Evolutionary conservation across 35 echinoderm and acorn worm genomes (phyloP), one percentile per base, ranked within the genome.

Genomic region (Acanthaster planci): DNA sequence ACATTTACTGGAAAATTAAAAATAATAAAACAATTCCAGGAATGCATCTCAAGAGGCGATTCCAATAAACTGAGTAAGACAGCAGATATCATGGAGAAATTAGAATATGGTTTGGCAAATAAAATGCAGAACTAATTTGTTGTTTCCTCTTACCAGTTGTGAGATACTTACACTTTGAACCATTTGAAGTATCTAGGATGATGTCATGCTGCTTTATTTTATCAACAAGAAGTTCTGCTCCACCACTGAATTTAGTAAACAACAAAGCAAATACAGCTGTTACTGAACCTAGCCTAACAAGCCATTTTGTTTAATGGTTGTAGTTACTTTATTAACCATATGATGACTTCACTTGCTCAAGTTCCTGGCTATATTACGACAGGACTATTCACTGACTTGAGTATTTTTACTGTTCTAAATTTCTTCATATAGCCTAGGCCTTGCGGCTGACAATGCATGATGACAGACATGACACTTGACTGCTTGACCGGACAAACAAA

Each of bases 201-300:
- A 89, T 77, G n/a, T 84, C 58, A 78, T 93, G 91, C 32, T 84
- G 60, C 58, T 93, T 93, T 1, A 93, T 68, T 82, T 89, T 93
- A 57, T 89, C 86, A 85, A 93, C 84, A 8, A 93, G 72, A 67
- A 93, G 76, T 75, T 93, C 91, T 34, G 91, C 91, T 85, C 91
- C 91, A 55, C 91, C 91, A 85, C 91, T 93, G 51, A 7, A 93
- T 78, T 54, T 51, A 55, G 10, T n/a, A 47, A 39, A 78, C 6
- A 38, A 78, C 0, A 82, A 68, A 34, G 2, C 9, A 14, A 15
- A 85, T n/a, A 85, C n/a, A 35, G 7, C 22, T 36, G 37, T 27
- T 37, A 2, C 26, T 84, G 35, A 44, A 26, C 12, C 8, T 38
- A 39, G 6, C 39, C n/a, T 67, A 40, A 37, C 35, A 67, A 60